Conservation (phyloP, 2,113 vertebrate genomes). For the Odontophorus gujanensis region DNA sequence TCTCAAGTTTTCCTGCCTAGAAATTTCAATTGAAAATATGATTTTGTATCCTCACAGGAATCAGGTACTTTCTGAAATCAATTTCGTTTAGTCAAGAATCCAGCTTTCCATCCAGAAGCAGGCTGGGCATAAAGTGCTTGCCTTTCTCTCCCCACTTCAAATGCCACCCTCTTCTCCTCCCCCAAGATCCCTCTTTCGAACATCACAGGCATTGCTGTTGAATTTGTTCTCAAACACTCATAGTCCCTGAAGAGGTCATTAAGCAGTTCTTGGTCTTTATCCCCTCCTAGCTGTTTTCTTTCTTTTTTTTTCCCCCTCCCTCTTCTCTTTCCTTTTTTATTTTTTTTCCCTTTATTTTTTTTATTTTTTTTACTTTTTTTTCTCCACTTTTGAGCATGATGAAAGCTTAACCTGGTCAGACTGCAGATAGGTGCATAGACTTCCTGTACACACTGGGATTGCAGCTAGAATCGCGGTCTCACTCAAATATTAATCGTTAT, state of each 20-base stretch:
- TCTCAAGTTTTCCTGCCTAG: neutral
- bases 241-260: conserved; percentile 56
- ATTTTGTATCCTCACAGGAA: conserved; percentile 27
- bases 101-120: neutral
- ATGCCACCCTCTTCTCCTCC: neutral
- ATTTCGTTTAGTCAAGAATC: conserved; percentile 12
- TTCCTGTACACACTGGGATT: neutral
- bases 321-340: too few relatives aligned
- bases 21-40: conserved; percentile 32
- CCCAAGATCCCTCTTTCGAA: neutral
- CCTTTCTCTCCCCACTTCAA: neutral
- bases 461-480: neutral
- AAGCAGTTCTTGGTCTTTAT: conserved; percentile 45
- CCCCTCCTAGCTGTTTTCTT: neutral
- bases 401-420: neutral
- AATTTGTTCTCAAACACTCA: neutral
- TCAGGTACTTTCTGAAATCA: conserved; percentile 41
- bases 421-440: neutral
- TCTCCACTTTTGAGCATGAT: neutral
- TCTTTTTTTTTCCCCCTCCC: neutral
- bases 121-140: neutral
- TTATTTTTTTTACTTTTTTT: too few relatives aligned
- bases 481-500: neutral
- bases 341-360: neutral
- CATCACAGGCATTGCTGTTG: neutral